Percentiles rank a stretch among this genome's conserved stretches.
phyloP scores from a whole-genome alignment of 64 coral and sea anemone genomes.

The Pachyseris speciosa region DNA sequence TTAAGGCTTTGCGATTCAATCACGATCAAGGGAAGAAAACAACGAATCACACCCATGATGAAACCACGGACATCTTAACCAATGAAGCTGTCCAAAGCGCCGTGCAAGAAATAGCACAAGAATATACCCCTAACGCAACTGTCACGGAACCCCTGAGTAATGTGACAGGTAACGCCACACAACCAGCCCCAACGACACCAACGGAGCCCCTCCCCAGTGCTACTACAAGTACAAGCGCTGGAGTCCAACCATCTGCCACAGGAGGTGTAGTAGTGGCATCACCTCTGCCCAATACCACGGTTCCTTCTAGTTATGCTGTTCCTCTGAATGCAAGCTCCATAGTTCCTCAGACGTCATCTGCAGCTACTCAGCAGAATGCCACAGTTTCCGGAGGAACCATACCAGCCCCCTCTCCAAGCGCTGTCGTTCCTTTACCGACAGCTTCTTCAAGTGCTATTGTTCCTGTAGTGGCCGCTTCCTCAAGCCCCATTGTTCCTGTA shows the following conservation, averaged over 20 bases:
- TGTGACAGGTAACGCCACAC: not conserved
- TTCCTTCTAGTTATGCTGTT: not conserved
- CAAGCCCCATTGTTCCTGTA: not conserved
- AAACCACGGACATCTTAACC: constrained; percentile 1
- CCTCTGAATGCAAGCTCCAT: not conserved
- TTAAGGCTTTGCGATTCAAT: constrained; percentile 38
- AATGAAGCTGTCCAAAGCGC: not conserved
- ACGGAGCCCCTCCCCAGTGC: not conserved
- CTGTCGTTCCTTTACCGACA: not conserved
- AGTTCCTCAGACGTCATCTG: not conserved
- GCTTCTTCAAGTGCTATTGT: not conserved
- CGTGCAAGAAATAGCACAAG: not conserved
- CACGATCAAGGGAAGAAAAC: not conserved
- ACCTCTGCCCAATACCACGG: not conserved
- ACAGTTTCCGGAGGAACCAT: not conserved
- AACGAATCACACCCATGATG: not conserved
- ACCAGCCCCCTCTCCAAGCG: not conserved
- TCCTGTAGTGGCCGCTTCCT: not conserved
- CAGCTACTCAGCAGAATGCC: not conserved
- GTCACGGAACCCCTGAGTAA: no score
- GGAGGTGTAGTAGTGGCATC: not conserved
- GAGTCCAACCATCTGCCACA: not conserved
- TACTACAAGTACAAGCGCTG: not conserved
- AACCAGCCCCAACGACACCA: not conserved
- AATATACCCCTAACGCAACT: not conserved